Conservation (phyloP, 2,888 invertebrate species). For the Ochropleura plecta region DNA sequence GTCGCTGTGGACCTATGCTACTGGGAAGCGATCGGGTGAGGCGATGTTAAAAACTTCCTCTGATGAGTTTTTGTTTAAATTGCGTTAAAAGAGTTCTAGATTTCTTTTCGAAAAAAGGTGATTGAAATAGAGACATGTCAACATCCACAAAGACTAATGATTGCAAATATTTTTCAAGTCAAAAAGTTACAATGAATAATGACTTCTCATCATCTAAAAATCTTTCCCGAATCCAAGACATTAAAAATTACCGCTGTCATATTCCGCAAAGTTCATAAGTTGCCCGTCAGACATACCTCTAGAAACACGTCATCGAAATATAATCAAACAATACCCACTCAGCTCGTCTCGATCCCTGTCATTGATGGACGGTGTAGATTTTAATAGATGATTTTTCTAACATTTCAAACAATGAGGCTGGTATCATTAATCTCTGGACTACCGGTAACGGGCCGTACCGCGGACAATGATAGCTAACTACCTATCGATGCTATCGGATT, state of each 20-base stretch:
- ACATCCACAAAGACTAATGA: constrained; percentile 4
- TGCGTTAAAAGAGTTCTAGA: constrained; percentile 29
- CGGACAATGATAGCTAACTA: constrained; percentile 85
- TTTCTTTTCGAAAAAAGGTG: neutral
- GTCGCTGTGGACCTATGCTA: constrained; percentile 60
- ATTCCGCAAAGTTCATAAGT: constrained; percentile 59
- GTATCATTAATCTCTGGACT: constrained; percentile 87
- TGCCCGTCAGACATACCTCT: constrained; percentile 34
- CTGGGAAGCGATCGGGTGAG: constrained; percentile 37
- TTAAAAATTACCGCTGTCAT: constrained; percentile 51
- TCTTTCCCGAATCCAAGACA: constrained; percentile 29
- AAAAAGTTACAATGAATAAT: constrained; percentile 39
- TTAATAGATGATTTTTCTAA: constrained; percentile 85
- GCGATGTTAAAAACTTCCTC: constrained; percentile 55
- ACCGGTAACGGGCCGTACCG: constrained; percentile 79
- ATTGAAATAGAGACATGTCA: neutral
- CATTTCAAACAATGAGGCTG: constrained; percentile 83
- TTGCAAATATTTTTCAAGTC: constrained; percentile 6
- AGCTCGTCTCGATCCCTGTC: constrained; percentile 64
- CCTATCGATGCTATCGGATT: constrained; percentile 81
- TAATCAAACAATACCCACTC: constrained; percentile 65
- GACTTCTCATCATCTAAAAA: constrained; percentile 17
- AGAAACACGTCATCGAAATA: constrained; percentile 52
- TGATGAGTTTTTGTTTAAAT: constrained; percentile 51
- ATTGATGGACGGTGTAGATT: constrained; percentile 75